phyloP scores from a whole-genome alignment of 1,140 invertebrate species.

The Aphaenogaster ashmeadi region DNA sequence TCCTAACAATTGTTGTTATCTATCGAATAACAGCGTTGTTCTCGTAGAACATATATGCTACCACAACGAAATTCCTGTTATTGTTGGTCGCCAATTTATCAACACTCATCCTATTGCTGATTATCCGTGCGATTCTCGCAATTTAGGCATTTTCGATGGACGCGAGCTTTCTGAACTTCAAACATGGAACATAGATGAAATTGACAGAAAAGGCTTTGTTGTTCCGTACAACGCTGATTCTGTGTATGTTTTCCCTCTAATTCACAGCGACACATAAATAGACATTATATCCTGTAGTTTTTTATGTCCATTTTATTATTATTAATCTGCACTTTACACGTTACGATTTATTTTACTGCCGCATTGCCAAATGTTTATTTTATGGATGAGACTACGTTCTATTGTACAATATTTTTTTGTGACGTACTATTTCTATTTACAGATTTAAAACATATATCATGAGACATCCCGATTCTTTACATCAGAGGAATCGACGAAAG shows the following conservation, averaged over 20 bases:
- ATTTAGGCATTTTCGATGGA: not conserved
- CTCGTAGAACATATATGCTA: constrained; percentile 12
- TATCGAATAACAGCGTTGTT: not conserved
- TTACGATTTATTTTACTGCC: no score
- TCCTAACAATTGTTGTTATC: constrained; percentile 24
- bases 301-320: not conserved
- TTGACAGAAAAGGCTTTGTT: constrained; percentile 5
- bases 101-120: constrained; percentile 3
- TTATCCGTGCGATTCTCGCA: constrained; percentile 18
- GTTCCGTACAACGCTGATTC: not conserved
- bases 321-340: no score
- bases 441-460: no score
- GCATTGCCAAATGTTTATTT: no score
- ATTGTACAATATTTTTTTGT: no score
- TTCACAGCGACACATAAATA: constrained; percentile 14
- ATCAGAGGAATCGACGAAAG: no score
- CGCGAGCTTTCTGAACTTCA: constrained; percentile 3
- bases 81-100: constrained; percentile 9
- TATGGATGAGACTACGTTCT: no score
- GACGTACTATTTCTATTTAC: no score
- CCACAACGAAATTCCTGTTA: not conserved
- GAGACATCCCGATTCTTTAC: no score
- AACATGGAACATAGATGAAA: not conserved
- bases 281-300: not conserved
- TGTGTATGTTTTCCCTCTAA: not conserved